These are phyloP conservation scores for Aplidium turbinatum DNA, from an alignment of 23 tunicate genomes.

Conservation along the genomic window DNA sequence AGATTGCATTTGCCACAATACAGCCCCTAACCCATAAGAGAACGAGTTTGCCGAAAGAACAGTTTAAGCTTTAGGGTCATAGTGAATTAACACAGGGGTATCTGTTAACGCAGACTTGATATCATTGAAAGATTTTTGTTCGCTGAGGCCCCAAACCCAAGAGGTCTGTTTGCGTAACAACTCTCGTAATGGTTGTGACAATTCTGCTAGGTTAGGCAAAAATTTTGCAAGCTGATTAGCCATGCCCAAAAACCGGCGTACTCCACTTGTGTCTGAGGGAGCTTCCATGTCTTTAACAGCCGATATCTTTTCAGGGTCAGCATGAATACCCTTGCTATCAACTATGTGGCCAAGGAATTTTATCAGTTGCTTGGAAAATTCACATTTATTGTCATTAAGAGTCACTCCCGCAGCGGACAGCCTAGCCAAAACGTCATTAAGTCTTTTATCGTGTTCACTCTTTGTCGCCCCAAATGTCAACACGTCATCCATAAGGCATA, in stretches of 20 bases:
- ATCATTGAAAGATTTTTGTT: constrained; percentile 9
- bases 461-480: constrained; percentile 20
- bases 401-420: constrained; percentile 20
- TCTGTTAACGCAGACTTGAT: not conserved
- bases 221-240: constrained; percentile 23
- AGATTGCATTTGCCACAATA: not conserved
- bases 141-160: not conserved
- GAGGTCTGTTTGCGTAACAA: constrained; percentile 7
- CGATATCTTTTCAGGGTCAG: constrained; percentile 27
- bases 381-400: constrained; percentile 33
- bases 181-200: constrained; percentile 2
- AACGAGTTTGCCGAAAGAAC: constrained; percentile 12
- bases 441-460: constrained; percentile 18
- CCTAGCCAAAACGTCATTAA: constrained; percentile 14
- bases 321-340: constrained; percentile 20
- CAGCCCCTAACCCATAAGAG: constrained; percentile 20
- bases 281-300: constrained; percentile 26
- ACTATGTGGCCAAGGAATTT: constrained; percentile 30
- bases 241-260: constrained; percentile 35
- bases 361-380: not conserved
- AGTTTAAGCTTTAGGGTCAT: constrained; percentile 14
- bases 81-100: not conserved
- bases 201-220: constrained; percentile 19
- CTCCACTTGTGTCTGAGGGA: constrained; percentile 22
- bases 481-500: constrained; percentile 30